These are phyloP conservation scores for Pseudorhiza aurosa DNA, from an alignment of 30 jellyfish, hydroid and myxozoan species.

Conservation along the genomic window DNA sequence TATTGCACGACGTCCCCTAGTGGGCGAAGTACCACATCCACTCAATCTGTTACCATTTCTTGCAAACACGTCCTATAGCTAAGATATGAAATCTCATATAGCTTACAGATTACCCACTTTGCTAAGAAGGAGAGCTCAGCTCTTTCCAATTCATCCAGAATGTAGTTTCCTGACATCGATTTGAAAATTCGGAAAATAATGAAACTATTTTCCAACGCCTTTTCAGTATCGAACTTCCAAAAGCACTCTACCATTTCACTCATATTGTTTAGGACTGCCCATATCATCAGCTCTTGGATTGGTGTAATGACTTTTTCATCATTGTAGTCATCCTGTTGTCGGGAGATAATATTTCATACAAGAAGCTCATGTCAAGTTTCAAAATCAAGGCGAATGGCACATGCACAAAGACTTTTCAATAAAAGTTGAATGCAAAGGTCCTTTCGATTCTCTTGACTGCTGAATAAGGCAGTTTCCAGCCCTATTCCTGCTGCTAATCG, in stretches of 20 bases:
- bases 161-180: not conserved
- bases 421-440: too few relatives aligned
- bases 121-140: constrained; percentile 1
- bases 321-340: not conserved
- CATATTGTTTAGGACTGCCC: constrained; percentile 49
- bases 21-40: too few relatives aligned
- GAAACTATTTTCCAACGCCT: constrained; percentile 26
- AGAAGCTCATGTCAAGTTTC: too few relatives aligned
- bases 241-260: constrained; percentile 7
- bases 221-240: constrained; percentile 32
- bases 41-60: too few relatives aligned
- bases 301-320: constrained; percentile 8
- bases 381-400: too few relatives aligned
- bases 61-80: too few relatives aligned
- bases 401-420: too few relatives aligned
- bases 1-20: too few relatives aligned
- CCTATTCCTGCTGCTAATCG: too few relatives aligned
- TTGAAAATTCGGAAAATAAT: constrained; percentile 12
- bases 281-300: constrained; percentile 30
- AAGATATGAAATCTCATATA: too few relatives aligned
- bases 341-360: not conserved
- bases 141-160: constrained; percentile 4
- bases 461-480: too few relatives aligned
- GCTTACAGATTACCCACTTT: not conserved
- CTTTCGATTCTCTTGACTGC: too few relatives aligned